These are phyloP conservation scores for Apodemia zela DNA, from an alignment of 2,888 invertebrate species.

Conservation along the genomic window DNA sequence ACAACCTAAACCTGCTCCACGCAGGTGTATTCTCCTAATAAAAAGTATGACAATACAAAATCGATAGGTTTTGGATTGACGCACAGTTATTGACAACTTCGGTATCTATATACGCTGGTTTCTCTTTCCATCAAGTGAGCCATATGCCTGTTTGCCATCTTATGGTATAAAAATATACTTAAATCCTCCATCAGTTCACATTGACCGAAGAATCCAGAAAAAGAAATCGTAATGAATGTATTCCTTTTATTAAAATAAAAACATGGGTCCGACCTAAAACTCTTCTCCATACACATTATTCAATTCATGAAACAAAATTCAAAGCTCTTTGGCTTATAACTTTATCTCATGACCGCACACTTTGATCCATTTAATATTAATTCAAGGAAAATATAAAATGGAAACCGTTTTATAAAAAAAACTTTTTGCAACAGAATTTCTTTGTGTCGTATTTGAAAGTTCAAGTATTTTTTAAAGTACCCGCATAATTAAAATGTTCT, in stretches of 20 bases:
- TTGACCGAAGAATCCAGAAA: too few species aligned
- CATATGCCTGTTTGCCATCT: too few species aligned
- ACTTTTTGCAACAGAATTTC: too few species aligned
- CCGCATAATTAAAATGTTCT: background rate
- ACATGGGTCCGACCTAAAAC: background rate
- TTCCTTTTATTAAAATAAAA: background rate
- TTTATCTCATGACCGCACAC: background rate
- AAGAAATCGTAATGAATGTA: background rate
- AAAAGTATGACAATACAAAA: too few species aligned
- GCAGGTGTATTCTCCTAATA: too few species aligned
- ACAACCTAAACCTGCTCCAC: too few species aligned
- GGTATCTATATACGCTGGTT: too few species aligned
- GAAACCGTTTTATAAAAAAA: background rate
- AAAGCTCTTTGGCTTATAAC: constrained; percentile 6
- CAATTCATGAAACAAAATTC: constrained; percentile 11
- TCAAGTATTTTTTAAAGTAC: background rate
- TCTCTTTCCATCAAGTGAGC: too few species aligned
- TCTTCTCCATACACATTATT: constrained; percentile 1
- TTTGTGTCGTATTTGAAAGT: background rate
- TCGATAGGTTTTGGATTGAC: too few species aligned
- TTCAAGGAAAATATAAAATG: constrained; percentile 2
- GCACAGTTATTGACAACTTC: too few species aligned
- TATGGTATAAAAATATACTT: too few species aligned
- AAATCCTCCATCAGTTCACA: too few species aligned
- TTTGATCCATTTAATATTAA: background rate